Conservation (phyloP, 2,797 vertebrate species). For the Oreochromis mossambicus region DNA sequence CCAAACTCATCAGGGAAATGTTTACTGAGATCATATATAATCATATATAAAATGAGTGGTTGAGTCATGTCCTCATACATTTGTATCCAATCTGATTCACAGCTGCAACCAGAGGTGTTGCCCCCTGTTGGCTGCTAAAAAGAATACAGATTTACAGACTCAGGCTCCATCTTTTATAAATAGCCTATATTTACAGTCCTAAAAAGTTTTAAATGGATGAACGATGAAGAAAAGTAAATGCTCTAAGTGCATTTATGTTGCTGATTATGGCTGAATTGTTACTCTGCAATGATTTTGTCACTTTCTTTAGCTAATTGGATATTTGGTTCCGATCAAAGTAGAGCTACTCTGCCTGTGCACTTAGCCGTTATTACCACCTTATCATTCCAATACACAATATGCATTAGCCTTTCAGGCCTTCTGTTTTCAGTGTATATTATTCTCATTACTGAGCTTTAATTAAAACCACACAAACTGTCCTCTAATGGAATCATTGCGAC, state of each 20-base stretch:
- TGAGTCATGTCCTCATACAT: not conserved
- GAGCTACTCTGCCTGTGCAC: not conserved
- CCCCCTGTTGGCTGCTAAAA: not conserved
- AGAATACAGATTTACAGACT: not conserved
- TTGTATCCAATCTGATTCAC: too few species aligned
- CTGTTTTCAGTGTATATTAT: constrained; percentile 21
- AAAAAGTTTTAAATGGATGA: not conserved
- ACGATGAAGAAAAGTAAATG: not conserved
- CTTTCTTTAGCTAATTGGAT: constrained; percentile 14
- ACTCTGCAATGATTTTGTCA: not conserved
- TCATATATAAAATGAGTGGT: not conserved
- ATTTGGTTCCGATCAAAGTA: not conserved
- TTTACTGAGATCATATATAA: not conserved
- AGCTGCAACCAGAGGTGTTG: not conserved
- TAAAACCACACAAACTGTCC: constrained; percentile 58
- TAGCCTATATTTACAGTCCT: not conserved
- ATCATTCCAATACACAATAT: constrained; percentile 17
- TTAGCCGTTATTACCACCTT: not conserved
- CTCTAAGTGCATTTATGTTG: not conserved
- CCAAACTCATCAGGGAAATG: not conserved
- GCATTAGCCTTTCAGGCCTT: constrained; percentile 8
- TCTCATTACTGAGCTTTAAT: constrained; percentile 60
- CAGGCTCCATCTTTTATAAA: not conserved
- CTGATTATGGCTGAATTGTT: not conserved
- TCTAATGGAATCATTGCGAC: constrained; percentile 46